Percentiles rank a stretch among this genome's conserved stretches.
Conservation (phyloP, 2,888 invertebrate species). For the Glaucopsyche alexis region DNA sequence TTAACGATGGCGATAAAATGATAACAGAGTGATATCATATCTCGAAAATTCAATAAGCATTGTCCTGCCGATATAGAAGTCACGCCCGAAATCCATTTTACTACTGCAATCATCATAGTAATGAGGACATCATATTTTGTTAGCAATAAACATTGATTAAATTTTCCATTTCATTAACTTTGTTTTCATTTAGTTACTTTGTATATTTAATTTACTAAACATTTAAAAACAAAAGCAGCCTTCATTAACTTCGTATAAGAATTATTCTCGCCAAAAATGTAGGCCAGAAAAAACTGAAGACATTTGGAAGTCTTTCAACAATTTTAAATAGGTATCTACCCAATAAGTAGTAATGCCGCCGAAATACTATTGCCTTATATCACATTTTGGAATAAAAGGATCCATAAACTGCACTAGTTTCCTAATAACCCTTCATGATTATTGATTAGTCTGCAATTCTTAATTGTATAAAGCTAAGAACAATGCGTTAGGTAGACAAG, state of each 20-base stretch:
- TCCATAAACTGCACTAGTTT: not conserved
- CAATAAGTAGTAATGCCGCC: not conserved
- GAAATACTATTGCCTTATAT: not conserved
- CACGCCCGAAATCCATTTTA: constrained; percentile 3
- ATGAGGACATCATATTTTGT: constrained; percentile 5
- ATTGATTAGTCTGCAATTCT: not conserved
- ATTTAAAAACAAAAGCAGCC: no score
- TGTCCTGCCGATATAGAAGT: constrained; percentile 37
- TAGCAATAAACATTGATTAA: not conserved
- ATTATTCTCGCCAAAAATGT: not conserved
- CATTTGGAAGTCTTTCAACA: not conserved
- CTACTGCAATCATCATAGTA: not conserved
- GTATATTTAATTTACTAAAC: no score
- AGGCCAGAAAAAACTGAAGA: not conserved
- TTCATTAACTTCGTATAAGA: not conserved
- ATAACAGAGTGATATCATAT: constrained; percentile 42
- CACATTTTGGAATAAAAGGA: not conserved
- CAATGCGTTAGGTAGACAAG: constrained; percentile 23
- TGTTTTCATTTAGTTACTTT: no score
- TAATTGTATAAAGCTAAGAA: constrained; percentile 1
- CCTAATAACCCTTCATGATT: not conserved
- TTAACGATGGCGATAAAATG: constrained; percentile 34
- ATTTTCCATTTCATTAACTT: not conserved
- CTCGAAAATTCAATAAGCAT: constrained; percentile 39
- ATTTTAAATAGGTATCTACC: not conserved